phyloP scores from a whole-genome alignment of 2,888 invertebrate species.

The Chrysopilus asiliformis region DNA sequence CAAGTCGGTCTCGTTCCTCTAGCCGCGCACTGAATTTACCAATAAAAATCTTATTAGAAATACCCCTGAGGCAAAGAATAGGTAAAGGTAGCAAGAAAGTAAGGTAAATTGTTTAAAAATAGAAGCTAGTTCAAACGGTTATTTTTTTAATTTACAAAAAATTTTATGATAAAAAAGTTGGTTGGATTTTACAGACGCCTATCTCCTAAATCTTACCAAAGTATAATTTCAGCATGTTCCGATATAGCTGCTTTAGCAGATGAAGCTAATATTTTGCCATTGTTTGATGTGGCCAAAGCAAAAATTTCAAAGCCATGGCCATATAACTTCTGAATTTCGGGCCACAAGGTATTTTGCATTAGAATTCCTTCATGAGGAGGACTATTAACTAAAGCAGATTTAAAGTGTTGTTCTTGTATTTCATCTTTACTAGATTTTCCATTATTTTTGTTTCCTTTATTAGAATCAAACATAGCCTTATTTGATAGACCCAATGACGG shows the following conservation, averaged over 20 bases:
- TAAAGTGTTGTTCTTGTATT: slow-evolving; percentile 52
- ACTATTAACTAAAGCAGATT: slow-evolving; percentile 31
- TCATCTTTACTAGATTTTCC: slow-evolving; percentile 39
- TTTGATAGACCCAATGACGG: slow-evolving; percentile 93
- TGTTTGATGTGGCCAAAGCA: slow-evolving; percentile 57
- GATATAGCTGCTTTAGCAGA: slow-evolving; percentile 67
- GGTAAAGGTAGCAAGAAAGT: no score
- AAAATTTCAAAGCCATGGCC: slow-evolving; percentile 95
- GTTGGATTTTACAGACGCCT: no score
- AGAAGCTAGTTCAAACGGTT: no score
- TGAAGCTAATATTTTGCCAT: slow-evolving; percentile 68
- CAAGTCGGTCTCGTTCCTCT: no score
- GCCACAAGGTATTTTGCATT: slow-evolving; percentile 91
- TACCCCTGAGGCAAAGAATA: no score
- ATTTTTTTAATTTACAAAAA: no score
- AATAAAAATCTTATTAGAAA: no score
- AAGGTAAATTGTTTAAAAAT: no score
- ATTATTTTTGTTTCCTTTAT: no score
- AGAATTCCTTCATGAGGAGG: slow-evolving; percentile 89
- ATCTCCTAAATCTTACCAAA: slow-evolving; percentile 82
- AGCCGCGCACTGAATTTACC: no score
- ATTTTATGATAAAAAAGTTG: neutral
- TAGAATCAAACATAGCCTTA: slow-evolving; percentile 62
- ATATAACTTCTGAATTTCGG: slow-evolving; percentile 88
- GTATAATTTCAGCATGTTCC: slow-evolving; percentile 73